A percentile compares a stretch with the other conserved stretches of the same genome.
These are phyloP conservation scores for Mormoops blainvillei DNA, from an alignment of 2,113 vertebrate species.

Conservation along the genomic window DNA sequence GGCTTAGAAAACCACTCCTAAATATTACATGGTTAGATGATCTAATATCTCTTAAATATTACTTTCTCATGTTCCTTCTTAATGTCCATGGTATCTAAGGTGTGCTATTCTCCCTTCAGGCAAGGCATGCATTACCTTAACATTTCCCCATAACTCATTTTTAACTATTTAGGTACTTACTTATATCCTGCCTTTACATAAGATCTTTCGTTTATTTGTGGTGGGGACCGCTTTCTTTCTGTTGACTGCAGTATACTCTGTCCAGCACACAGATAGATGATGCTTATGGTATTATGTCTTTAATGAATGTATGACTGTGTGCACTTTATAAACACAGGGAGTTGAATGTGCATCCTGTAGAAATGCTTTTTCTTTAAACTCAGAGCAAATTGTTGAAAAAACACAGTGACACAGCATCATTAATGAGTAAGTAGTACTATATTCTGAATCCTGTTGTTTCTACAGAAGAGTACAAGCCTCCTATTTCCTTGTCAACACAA, in stretches of 20 bases:
- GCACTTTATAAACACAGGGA: not conserved
- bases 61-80: not conserved
- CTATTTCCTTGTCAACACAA: not conserved
- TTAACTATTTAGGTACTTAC: not conserved
- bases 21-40: not conserved
- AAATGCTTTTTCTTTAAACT: not conserved
- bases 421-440: not conserved
- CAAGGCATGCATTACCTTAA: not conserved
- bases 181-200: not conserved
- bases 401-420: not conserved
- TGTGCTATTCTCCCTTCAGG: not conserved
- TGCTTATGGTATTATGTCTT: not conserved
- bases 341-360: not conserved
- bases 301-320: not conserved
- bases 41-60: not conserved
- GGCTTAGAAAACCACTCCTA: not conserved
- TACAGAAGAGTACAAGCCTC: not conserved
- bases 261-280: too few species aligned
- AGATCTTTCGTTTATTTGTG: not conserved
- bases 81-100: not conserved
- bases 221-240: not conserved
- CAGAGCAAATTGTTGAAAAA: not conserved
- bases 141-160: rapidly evolving
- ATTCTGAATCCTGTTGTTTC: not conserved
- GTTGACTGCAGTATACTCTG: not conserved